phyloP scores from a whole-genome alignment of 1,140 invertebrate species.

The Chymomyza costata region DNA sequence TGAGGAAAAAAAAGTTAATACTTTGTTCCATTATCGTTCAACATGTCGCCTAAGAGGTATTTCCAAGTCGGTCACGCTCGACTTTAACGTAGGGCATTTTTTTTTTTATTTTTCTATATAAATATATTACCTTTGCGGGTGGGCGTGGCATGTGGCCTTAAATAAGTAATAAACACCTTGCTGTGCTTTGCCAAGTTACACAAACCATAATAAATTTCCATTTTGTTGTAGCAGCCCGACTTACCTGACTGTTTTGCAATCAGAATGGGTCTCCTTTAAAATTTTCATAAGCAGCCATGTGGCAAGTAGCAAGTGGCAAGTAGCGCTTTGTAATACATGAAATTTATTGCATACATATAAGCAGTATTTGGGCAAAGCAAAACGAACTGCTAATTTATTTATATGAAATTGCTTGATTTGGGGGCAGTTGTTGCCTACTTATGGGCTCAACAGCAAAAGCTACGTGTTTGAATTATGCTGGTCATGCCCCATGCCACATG shows the following conservation, averaged over 20 bases:
- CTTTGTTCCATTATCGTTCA: neutral
- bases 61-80: neutral
- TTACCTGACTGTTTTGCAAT: slow-evolving; percentile 21
- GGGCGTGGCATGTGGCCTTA: slow-evolving; percentile 30
- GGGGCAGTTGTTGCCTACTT: slow-evolving; percentile 7
- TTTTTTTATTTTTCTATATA: slow-evolving; percentile 13
- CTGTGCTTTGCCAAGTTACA: slow-evolving; percentile 16
- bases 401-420: slow-evolving; percentile 71
- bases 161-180: slow-evolving; percentile 68
- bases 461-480: slow-evolving; percentile 68
- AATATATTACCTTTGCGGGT: no score
- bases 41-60: no score
- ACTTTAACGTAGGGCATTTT: no score
- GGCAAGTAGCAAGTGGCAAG: no score
- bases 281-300: slow-evolving; percentile 67
- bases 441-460: slow-evolving; percentile 8
- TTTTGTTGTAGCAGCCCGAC: slow-evolving; percentile 44
- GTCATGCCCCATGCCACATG: slow-evolving; percentile 39
- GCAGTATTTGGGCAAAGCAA: slow-evolving; percentile 39
- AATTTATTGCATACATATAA: slow-evolving; percentile 68
- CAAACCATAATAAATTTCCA: slow-evolving; percentile 59
- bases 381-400: slow-evolving; percentile 54
- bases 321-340: slow-evolving; percentile 58
- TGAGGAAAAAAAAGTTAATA: neutral
- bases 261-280: slow-evolving; percentile 62